phyloP scores from a whole-genome alignment of 2,113 vertebrate genomes.

The Nannobrachium achirus region DNA sequence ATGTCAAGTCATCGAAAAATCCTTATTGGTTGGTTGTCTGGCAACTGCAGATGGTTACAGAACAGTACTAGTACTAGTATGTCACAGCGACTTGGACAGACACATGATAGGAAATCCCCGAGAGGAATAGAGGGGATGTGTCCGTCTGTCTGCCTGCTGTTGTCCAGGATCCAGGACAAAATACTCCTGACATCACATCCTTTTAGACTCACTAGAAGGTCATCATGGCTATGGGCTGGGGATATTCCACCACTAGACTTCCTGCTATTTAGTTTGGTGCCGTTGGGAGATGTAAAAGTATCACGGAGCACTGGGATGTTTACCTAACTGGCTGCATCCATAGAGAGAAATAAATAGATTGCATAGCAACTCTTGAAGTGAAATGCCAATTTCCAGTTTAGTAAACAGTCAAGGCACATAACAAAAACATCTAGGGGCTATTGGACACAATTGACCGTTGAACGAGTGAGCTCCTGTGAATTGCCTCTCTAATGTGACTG shows the following conservation, averaged over 20 bases:
- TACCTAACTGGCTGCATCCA: slow-evolving; percentile 14
- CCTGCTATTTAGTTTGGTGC: slow-evolving; percentile 53
- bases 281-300: slow-evolving; percentile 8
- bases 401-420: slow-evolving; percentile 4
- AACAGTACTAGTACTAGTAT: too few species aligned
- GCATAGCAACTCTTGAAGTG: neutral
- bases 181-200: slow-evolving; percentile 63
- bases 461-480: slow-evolving; percentile 16
- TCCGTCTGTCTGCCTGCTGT: slow-evolving; percentile 30
- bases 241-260: slow-evolving; percentile 59
- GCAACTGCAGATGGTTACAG: too few species aligned
- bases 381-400: neutral
- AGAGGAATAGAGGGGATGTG: slow-evolving; percentile 43
- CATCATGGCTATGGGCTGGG: slow-evolving; percentile 23
- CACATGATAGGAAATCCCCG: slow-evolving; percentile 59
- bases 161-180: slow-evolving; percentile 23
- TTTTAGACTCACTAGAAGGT: slow-evolving; percentile 43
- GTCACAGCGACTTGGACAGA: slow-evolving; percentile 48
- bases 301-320: slow-evolving; percentile 32
- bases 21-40: too few species aligned
- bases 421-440: neutral
- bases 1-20: too few species aligned
- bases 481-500: slow-evolving; percentile 38
- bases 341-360: slow-evolving; percentile 7
- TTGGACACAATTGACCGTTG: slow-evolving; percentile 15